Evolutionary conservation across 2,888 invertebrate species (phyloP).

Genomic region (Drosophila subsilvestris): DNA sequence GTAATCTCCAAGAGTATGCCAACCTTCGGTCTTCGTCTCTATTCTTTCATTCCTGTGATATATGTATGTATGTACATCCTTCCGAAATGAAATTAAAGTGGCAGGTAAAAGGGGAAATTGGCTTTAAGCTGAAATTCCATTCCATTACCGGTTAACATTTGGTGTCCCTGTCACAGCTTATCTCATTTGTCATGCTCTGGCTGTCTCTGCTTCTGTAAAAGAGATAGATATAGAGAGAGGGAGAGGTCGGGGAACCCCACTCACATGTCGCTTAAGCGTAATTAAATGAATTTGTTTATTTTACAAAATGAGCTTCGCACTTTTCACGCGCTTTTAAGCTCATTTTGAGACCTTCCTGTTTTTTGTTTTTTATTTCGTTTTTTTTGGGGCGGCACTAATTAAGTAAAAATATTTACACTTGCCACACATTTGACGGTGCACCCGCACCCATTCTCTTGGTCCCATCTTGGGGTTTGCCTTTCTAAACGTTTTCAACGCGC

Average conservation of each 20-base stretch:
- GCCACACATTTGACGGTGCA: constrained; percentile 33
- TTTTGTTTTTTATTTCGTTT: constrained; percentile 18
- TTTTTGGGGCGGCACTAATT: constrained; percentile 61
- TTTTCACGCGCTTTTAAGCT: constrained; percentile 65
- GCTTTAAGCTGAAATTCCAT: constrained; percentile 3
- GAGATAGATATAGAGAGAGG: background rate
- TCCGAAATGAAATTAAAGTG: constrained; percentile 8
- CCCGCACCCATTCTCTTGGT: constrained; percentile 4
- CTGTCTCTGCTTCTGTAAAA: background rate
- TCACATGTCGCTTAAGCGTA: constrained; percentile 48
- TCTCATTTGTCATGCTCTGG: constrained; percentile 6
- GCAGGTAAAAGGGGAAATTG: background rate
- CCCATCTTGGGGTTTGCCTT: constrained; percentile 31
- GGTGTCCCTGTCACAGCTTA: constrained; percentile 2
- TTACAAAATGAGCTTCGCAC: constrained; percentile 68
- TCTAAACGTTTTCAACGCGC: constrained; percentile 40
- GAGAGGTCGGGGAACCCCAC: background rate
- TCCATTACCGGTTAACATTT: background rate
- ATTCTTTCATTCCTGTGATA: background rate
- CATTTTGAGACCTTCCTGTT: constrained; percentile 34
- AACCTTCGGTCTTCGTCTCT: background rate
- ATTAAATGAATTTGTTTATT: constrained; percentile 75
- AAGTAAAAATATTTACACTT: constrained; percentile 73
- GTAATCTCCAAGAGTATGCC: background rate
- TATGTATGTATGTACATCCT: background rate